These are phyloP conservation scores for Gephyroberyx darwinii DNA, from an alignment of 2,797 vertebrate genomes.

Conservation along the genomic window DNA sequence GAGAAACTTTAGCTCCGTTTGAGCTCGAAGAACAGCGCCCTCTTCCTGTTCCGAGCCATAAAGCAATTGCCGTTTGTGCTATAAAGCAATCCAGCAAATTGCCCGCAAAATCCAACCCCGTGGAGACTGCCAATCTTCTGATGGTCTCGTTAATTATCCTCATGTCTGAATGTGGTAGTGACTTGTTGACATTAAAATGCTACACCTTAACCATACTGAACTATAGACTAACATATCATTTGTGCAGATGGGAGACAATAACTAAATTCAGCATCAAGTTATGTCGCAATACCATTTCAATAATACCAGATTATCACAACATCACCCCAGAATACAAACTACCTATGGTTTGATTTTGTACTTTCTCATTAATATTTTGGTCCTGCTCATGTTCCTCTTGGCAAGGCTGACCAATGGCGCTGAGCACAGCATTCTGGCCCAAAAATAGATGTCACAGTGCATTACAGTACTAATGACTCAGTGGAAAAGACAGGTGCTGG, in stretches of 20 bases:
- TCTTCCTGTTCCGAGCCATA: too few relatives aligned
- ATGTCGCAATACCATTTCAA: conserved; percentile 4
- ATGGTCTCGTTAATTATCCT: neutral
- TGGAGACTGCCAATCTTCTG: neutral
- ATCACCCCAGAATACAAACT: neutral
- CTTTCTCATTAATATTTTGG: conserved; percentile 13
- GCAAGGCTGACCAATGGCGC: conserved; percentile 59
- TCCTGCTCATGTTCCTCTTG: conserved; percentile 32
- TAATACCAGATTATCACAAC: neutral
- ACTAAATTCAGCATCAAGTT: neutral
- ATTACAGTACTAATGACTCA: conserved; percentile 73
- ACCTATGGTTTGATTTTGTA: conserved; percentile 5
- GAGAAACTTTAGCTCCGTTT: too few relatives aligned
- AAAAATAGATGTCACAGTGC: conserved; percentile 70
- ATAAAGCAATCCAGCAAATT: neutral
- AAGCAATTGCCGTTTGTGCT: too few relatives aligned
- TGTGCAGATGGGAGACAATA: neutral
- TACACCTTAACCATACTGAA: neutral
- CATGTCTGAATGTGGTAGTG: neutral
- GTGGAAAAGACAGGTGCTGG: conserved; percentile 65
- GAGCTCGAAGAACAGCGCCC: too few relatives aligned
- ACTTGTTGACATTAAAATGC: neutral
- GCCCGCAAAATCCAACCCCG: neutral
- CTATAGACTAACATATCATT: neutral
- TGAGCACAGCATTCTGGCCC: conserved; percentile 67